Percentiles rank a stretch among this genome's conserved stretches.
Evolutionary conservation across 2,113 vertebrate genomes (phyloP).

Genomic region (Mustela nigripes): DNA sequence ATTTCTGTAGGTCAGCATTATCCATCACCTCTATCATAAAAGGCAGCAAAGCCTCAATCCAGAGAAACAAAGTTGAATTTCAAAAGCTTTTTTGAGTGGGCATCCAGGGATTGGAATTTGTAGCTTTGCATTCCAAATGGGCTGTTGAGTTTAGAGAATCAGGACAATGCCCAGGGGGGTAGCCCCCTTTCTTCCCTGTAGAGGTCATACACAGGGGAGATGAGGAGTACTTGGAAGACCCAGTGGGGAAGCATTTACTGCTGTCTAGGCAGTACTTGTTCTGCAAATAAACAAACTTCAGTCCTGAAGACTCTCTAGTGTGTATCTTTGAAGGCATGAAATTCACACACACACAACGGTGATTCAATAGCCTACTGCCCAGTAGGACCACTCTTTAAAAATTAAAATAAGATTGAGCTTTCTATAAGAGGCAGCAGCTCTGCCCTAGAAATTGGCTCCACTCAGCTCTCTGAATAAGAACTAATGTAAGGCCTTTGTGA

Average conservation of each 20-base stretch:
- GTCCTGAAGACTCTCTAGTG: neutral
- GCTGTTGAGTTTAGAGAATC: conserved; percentile 7
- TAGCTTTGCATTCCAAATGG: conserved; percentile 48
- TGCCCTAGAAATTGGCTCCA: conserved; percentile 48
- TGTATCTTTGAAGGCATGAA: conserved; percentile 60
- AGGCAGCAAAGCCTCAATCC: conserved; percentile 45
- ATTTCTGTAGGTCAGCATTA: conserved; percentile 78
- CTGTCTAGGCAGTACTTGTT: neutral
- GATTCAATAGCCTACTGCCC: conserved; percentile 29
- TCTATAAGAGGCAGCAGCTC: conserved; percentile 43
- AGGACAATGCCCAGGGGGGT: neutral
- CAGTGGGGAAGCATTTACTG: neutral
- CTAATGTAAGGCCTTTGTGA: conserved; percentile 27
- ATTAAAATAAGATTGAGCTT: conserved; percentile 73
- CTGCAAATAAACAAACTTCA: conserved; percentile 49
- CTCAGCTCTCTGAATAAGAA: conserved; percentile 36
- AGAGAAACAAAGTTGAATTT: conserved; percentile 68
- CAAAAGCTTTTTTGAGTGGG: conserved; percentile 62
- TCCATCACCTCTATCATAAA: conserved; percentile 67
- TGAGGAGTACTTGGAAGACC: neutral
- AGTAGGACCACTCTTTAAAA: conserved; percentile 75
- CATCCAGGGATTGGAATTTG: conserved; percentile 60
- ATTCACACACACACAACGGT: conserved; percentile 44
- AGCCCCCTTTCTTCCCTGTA: neutral
- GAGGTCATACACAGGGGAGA: neutral